Evolutionary conservation across 37 sponge, comb jelly and placozoan genomes (phyloP).

Genomic region (Bolinopsis microptera): DNA sequence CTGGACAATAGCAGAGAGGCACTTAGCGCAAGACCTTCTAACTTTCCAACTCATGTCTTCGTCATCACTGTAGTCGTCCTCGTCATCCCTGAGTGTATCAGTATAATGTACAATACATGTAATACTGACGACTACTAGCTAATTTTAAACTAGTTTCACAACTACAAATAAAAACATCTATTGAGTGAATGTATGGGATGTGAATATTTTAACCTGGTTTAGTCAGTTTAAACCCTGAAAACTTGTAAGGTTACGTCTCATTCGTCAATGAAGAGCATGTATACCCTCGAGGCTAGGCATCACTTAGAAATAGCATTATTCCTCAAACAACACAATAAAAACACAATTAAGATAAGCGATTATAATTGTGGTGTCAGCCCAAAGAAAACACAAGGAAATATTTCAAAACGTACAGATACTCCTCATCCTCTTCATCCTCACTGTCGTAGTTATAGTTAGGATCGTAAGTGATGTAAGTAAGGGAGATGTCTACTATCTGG

Average conservation of each 20-base stretch:
- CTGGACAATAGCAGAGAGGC: conserved; percentile 46
- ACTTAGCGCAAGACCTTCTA: conserved; percentile 54
- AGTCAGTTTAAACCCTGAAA: too few species aligned
- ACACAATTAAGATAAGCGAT: too few species aligned
- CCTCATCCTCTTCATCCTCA: conserved; percentile 77
- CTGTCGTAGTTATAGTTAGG: conserved; percentile 96
- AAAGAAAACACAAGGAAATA: not conserved
- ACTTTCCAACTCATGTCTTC: conserved; percentile 99
- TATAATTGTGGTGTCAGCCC: too few species aligned
- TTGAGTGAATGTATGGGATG: too few species aligned
- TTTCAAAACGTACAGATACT: conserved; percentile 32
- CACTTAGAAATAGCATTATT: too few species aligned
- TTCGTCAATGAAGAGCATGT: too few species aligned
- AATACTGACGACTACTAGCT: not conserved
- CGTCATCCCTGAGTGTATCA: conserved; percentile 71
- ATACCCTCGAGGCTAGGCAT: too few species aligned
- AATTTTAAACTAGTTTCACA: not conserved
- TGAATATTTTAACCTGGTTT: too few species aligned
- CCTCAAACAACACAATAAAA: too few species aligned
- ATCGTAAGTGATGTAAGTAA: conserved; percentile 86
- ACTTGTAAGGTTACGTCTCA: too few species aligned
- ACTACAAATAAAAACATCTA: too few species aligned
- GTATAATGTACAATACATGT: not conserved
- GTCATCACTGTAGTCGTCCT: conserved; percentile 98
- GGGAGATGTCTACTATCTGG: conserved; percentile 80